These are phyloP conservation scores for Psittacula cyanocephala DNA, from an alignment of 2,113 vertebrate genomes.

Conservation along the genomic window DNA sequence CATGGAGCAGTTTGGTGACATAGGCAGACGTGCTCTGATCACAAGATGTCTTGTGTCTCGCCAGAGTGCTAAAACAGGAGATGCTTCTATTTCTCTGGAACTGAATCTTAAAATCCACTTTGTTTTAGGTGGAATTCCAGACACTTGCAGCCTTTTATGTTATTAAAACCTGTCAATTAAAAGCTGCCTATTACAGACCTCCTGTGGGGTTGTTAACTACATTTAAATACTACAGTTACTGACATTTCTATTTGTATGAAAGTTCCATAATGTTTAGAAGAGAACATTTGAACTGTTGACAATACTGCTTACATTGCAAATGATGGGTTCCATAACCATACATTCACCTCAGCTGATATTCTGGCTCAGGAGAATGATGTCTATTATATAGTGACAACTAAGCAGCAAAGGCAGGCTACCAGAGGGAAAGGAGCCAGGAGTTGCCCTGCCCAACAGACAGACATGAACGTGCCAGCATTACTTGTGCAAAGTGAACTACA, in stretches of 20 bases:
- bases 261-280: neutral
- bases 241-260: neutral
- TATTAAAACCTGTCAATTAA: slow-evolving; percentile 1
- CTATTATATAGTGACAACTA: neutral
- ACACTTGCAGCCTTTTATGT: neutral
- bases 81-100: neutral
- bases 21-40: neutral
- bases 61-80: neutral
- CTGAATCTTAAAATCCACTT: neutral
- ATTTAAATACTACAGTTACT: neutral
- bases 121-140: neutral
- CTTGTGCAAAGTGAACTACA: neutral
- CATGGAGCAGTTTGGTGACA: neutral
- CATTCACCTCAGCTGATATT: neutral
- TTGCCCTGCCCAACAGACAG: neutral
- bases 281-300: neutral
- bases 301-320: neutral
- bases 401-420: neutral
- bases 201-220: neutral
- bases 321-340: neutral
- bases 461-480: fast-evolving
- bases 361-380: neutral
- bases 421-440: neutral
- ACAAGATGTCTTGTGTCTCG: neutral
- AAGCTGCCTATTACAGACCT: neutral